Percentiles rank a stretch among this genome's conserved stretches.
Evolutionary conservation across 2,797 vertebrate species (phyloP).

Genomic region (Eleutherodactylus coqui): DNA sequence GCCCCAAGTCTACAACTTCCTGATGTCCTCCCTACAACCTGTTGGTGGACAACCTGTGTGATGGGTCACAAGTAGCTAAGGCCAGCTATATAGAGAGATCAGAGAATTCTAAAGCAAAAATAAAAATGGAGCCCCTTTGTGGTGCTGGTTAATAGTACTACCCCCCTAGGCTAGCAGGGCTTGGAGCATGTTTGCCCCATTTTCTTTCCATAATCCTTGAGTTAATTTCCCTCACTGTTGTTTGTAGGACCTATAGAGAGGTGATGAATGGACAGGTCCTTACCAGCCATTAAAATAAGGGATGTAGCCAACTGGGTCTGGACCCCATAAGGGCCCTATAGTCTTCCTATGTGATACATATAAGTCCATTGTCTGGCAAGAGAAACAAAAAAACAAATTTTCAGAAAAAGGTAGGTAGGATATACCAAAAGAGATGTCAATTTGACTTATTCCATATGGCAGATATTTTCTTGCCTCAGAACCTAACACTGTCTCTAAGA

Average conservation of each 20-base stretch:
- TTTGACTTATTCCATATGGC: constrained; percentile 7
- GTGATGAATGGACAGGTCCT: background rate
- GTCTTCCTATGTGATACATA: background rate
- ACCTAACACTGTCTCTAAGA: background rate
- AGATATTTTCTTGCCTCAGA: background rate
- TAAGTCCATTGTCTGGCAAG: background rate
- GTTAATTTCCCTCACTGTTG: background rate
- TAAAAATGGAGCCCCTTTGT: background rate
- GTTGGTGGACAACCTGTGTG: too few relatives aligned
- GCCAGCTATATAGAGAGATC: background rate
- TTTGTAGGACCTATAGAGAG: background rate
- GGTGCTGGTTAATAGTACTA: background rate
- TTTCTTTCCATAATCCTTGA: background rate
- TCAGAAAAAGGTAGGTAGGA: background rate
- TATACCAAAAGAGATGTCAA: background rate
- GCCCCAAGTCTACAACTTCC: too few relatives aligned
- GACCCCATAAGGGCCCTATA: background rate
- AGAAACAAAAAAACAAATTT: background rate
- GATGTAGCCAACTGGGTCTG: background rate
- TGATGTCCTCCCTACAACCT: too few relatives aligned
- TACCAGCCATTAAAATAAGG: background rate
- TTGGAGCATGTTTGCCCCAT: background rate
- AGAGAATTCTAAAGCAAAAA: background rate
- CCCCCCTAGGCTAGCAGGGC: background rate
- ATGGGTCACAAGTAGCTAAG: too few relatives aligned